Conservation (phyloP, 1,140 invertebrate genomes). For the Bursaphelenchus mucronatus region DNA sequence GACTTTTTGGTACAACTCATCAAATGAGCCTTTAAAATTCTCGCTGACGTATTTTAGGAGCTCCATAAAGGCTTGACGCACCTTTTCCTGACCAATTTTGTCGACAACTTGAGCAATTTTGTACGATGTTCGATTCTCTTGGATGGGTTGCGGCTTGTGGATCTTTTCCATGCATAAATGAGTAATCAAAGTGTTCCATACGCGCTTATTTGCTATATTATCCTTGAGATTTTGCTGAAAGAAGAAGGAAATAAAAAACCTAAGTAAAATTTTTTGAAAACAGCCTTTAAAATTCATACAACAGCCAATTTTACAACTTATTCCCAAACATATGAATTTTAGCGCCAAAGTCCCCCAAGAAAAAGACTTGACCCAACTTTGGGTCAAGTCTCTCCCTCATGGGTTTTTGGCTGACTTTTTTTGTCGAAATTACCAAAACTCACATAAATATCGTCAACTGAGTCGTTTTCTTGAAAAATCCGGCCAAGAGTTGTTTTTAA, state of each 20-base stretch:
- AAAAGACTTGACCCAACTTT: background rate
- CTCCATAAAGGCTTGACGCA: conserved; percentile 4
- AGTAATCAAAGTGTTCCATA: background rate
- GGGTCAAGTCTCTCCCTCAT: too few species aligned
- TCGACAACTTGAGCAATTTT: conserved; percentile 1
- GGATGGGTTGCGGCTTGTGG: background rate
- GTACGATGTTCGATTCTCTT: background rate
- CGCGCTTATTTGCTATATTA: background rate
- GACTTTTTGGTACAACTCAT: conserved; percentile 11
- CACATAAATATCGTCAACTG: conserved; percentile 4
- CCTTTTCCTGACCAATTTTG: background rate
- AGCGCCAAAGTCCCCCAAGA: background rate
- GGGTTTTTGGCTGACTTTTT: too few species aligned
- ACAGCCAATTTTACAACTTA: too few species aligned
- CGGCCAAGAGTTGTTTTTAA: conserved; percentile 15
- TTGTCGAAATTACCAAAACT: background rate
- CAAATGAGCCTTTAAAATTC: conserved; percentile 9
- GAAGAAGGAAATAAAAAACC: too few species aligned
- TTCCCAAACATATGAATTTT: background rate
- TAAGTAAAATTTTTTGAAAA: too few species aligned
- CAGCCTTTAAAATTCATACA: too few species aligned
- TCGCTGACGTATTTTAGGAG: background rate
- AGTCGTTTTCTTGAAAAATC: background rate
- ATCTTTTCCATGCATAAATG: conserved; percentile 9
- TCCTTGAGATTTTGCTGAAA: too few species aligned